Conservation (phyloP, 2,888 invertebrate species). For the Spisula solida region DNA sequence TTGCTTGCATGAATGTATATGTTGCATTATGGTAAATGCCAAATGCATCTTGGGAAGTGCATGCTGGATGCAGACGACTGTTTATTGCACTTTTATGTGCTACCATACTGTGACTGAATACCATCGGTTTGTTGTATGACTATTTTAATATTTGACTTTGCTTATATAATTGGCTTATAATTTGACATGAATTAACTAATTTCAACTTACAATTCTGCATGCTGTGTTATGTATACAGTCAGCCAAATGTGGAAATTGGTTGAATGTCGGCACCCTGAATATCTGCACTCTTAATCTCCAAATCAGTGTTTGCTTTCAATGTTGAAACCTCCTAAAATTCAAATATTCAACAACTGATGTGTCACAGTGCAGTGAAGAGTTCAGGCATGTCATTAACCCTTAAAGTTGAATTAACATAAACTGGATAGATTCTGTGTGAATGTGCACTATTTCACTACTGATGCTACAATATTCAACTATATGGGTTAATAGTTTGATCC, state of each 20-base stretch:
- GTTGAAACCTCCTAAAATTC: too few species aligned
- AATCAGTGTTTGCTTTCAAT: too few species aligned
- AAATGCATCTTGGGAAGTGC: neutral
- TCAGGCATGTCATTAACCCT: too few species aligned
- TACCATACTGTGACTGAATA: neutral
- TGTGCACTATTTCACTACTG: too few species aligned
- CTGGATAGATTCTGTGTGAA: too few species aligned
- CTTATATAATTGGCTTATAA: neutral
- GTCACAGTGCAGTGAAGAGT: too few species aligned
- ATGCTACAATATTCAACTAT: too few species aligned
- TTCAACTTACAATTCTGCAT: neutral
- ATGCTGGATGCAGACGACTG: neutral
- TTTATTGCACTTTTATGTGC: neutral
- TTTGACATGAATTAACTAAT: neutral
- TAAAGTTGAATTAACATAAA: too few species aligned
- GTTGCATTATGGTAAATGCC: constrained; percentile 5
- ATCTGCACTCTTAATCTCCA: too few species aligned
- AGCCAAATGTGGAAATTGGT: neutral
- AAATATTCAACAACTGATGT: too few species aligned
- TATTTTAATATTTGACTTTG: neutral
- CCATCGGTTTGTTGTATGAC: neutral
- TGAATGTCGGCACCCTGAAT: too few species aligned
- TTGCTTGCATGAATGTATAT: neutral
- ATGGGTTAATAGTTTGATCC: too few species aligned
- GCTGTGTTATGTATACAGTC: neutral